These are phyloP conservation scores for Lindbergichthys nudifrons DNA, from an alignment of 2,797 vertebrate genomes.

Conservation along the genomic window DNA sequence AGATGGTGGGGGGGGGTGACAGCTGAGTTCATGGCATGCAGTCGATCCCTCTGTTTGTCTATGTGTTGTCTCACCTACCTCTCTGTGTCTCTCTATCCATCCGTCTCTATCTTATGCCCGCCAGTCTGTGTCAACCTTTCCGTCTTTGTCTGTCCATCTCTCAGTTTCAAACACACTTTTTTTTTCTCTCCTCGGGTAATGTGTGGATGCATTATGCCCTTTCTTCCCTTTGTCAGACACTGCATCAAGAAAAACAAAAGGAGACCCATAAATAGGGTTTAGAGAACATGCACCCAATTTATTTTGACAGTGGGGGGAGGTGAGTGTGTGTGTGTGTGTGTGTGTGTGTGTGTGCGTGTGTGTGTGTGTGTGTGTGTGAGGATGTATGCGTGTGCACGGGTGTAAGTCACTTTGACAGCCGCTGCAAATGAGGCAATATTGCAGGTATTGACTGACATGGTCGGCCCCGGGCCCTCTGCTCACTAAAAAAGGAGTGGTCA, in stretches of 20 bases:
- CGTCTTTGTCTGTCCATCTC: slow-evolving; percentile 46
- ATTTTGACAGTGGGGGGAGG: slow-evolving; percentile 69
- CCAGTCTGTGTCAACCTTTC: slow-evolving; percentile 64
- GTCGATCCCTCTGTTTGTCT: slow-evolving; percentile 62
- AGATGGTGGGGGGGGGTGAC: slow-evolving; percentile 31
- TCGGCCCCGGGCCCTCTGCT: slow-evolving; percentile 40
- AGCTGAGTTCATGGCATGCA: slow-evolving; percentile 69
- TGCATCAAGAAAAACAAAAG: slow-evolving; percentile 77
- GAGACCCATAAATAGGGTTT: slow-evolving; percentile 78
- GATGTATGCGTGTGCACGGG: slow-evolving; percentile 1
- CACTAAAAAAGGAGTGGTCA: slow-evolving; percentile 43
- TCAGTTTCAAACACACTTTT: slow-evolving; percentile 24
- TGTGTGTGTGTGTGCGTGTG: not conserved
- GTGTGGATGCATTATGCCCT: slow-evolving; percentile 67
- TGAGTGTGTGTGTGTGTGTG: slow-evolving; percentile 15
- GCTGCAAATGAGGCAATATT: slow-evolving; percentile 79
- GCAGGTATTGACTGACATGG: slow-evolving; percentile 77
- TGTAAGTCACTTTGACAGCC: slow-evolving; percentile 77
- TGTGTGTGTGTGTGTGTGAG: slow-evolving; percentile 7
- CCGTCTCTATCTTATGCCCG: slow-evolving; percentile 62
- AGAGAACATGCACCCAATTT: slow-evolving; percentile 82
- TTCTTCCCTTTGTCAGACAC: slow-evolving; percentile 67
- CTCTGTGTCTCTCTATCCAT: slow-evolving; percentile 40
- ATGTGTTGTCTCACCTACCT: slow-evolving; percentile 55
- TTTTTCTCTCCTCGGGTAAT: slow-evolving; percentile 37